Evolutionary conservation across 2,113 vertebrate species (phyloP).

Genomic region (Muntiacus reevesi): DNA sequence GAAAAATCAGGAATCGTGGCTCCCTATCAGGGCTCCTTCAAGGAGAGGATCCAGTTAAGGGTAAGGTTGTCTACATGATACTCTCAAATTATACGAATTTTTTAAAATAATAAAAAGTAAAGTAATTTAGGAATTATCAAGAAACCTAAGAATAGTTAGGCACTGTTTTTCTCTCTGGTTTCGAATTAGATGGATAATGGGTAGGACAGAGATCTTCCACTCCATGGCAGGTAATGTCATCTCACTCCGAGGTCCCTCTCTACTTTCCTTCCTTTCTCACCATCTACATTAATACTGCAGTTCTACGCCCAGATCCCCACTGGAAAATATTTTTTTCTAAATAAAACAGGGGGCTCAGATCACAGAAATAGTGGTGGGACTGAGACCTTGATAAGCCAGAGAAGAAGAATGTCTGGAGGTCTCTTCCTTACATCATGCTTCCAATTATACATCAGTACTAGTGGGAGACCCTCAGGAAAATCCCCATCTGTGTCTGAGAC

Average conservation of each 20-base stretch:
- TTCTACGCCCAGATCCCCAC: not conserved
- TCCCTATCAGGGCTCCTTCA: not conserved
- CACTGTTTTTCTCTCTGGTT: not conserved
- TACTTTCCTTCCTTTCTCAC: not conserved
- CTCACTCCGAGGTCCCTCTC: not conserved
- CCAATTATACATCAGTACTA: slow-evolving; percentile 35
- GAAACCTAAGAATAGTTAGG: not conserved
- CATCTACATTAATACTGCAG: not conserved
- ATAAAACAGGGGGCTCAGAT: not conserved
- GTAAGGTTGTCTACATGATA: not conserved
- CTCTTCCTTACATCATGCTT: slow-evolving; percentile 35
- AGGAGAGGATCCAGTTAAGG: not conserved
- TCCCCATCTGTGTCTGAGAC: slow-evolving; percentile 11
- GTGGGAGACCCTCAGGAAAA: slow-evolving; percentile 48
- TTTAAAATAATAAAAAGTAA: not conserved
- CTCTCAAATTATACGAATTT: not conserved
- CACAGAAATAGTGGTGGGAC: not conserved
- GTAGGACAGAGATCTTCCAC: not conserved
- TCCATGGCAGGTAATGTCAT: not conserved
- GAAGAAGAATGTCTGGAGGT: not conserved
- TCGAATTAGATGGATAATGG: not conserved
- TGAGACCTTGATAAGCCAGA: not conserved
- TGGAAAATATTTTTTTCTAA: not conserved
- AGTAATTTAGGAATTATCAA: not conserved
- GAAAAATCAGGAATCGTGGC: not conserved